Conservation (phyloP, 2,888 invertebrate genomes). For the Lobophora halterata region DNA sequence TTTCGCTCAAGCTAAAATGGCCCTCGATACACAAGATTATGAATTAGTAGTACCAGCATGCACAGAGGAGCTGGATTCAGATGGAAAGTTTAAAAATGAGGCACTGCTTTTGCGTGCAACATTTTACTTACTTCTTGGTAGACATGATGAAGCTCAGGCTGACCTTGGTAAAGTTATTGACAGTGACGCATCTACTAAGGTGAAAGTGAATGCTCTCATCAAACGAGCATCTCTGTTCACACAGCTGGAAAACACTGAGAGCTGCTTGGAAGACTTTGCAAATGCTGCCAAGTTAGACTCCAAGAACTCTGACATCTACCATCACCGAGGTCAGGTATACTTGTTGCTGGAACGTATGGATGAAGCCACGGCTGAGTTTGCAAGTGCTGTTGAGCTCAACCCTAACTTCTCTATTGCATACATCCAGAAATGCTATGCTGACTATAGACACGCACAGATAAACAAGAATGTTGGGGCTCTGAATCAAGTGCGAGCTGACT, state of each 20-base stretch:
- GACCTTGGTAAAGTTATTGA: conserved; percentile 87
- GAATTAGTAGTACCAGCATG: conserved; percentile 90
- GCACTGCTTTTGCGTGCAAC: conserved; percentile 91
- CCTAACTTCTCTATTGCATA: conserved; percentile 92
- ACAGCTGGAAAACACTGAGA: conserved; percentile 87
- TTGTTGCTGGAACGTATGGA: conserved; percentile 90
- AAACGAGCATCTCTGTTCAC: conserved; percentile 93
- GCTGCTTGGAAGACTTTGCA: conserved; percentile 89
- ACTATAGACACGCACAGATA: conserved; percentile 86
- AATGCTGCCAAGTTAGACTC: conserved; percentile 88
- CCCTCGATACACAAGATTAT: conserved; percentile 86
- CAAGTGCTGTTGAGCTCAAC: conserved; percentile 89
- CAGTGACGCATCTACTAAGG: conserved; percentile 81
- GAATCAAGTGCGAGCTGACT: conserved; percentile 85
- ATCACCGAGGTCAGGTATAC: conserved; percentile 94
- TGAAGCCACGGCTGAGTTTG: conserved; percentile 91
- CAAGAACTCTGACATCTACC: conserved; percentile 93
- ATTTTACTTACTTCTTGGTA: conserved; percentile 89
- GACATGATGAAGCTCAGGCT: conserved; percentile 85
- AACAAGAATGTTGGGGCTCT: conserved; percentile 82
- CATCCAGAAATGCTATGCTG: conserved; percentile 95
- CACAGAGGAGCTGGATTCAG: conserved; percentile 87
- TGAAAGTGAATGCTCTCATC: conserved; percentile 91
- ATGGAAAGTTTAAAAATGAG: conserved; percentile 83
- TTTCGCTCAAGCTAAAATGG: conserved; percentile 86